Base-by-base conservation (phyloP, 2,888 invertebrate genomes). In the Brachyopa scutellaris region DNA sequence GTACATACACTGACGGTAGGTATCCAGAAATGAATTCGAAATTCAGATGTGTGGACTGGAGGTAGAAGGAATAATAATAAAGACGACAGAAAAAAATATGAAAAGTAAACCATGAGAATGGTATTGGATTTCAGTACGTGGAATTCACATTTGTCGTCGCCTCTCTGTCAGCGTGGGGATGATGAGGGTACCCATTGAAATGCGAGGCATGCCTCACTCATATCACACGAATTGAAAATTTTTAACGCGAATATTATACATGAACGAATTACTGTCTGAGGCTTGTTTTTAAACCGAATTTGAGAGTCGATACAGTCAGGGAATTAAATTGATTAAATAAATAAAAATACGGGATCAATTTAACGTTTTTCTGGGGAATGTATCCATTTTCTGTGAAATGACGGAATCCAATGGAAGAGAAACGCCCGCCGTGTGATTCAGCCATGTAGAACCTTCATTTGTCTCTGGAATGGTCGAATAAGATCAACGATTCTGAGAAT, bases 91-190 rank as follows among this genome's bases (percentile, higher is more conserved):
- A 29, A 42, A 45, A 33, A 26, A 31, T 26, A 17, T 61, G 62
- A 42, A 77, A 77, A 67, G 21, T 62, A 42, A 69, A 61, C 61
- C 53, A 62, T 62, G 77, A 57, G 70, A 64, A 49, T 19, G 26
- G 29, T 70, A 77, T 77, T 64, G 55, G 36, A 64, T 77, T 77
- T 70, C 67, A 76, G 36, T 76, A 53, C 61, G 59, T 67, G 76
- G 76, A 76, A 67, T 61, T 17, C 19, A 19, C 19, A 31, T 51
- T 64, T 69, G 69, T 77, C 77, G 62, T 64, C 62, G 55, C 57
- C 55, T 55, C 55, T 55, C 38, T 55, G 70, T 55, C 59, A 76
- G 17, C 26, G 67, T 42, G 47, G 42, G 19, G 62, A 62, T 76
- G 77, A 64, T 42, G 70, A 77, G 70, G 77, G 70, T 70, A 40